Base-by-base conservation (phyloP, 1,140 invertebrate species). In the Anagrus nilaparvatae region DNA sequence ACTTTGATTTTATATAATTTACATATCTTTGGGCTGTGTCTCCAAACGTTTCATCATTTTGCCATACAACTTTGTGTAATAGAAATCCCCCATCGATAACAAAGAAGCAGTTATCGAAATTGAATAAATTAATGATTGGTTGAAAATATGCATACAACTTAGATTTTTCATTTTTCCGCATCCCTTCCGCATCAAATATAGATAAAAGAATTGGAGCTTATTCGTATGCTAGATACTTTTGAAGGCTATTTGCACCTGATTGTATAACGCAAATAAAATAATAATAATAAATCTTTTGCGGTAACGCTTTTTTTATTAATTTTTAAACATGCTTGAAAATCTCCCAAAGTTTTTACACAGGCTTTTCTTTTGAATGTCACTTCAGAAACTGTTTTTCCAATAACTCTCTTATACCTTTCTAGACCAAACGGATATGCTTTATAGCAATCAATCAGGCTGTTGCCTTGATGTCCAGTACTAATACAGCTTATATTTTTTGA, bases 1-100 rank as follows among this genome's bases (percentile, higher is more conserved):
- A n/a, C n/a, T n/a, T n/a, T n/a, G n/a, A n/a, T n/a, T n/a, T n/a
- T n/a, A n/a, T n/a, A n/a, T n/a, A n/a, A n/a, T n/a, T n/a, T n/a
- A n/a, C n/a, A n/a, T n/a, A n/a, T n/a, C n/a, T n/a, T n/a, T n/a
- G n/a, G n/a, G n/a, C n/a, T n/a, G n/a, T n/a, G n/a, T 31, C 27
- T 5, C 9, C 10, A 16, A 8, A 40, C 21, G 27, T 40, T 30
- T 30, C 30, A 10, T 17, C 17, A n/a, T 40, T 13, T 12, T 25
- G 38, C 38, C 38, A 40, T n/a, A 30, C 28, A 18, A 45, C 17
- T 18, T 17, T 16, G 20, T 39, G 19, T 2, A 39, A 17, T 6
- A 40, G 25, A 5, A 9, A 45, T 8, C 43, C 43, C 1, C 31
- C 37, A 33, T 40, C 37, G 13, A 45, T 23, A 4, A 39, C 37